Percentiles rank a stretch among this genome's conserved stretches.
Conservation (phyloP, 1,140 invertebrate species). For the Andricus grossulariae region DNA sequence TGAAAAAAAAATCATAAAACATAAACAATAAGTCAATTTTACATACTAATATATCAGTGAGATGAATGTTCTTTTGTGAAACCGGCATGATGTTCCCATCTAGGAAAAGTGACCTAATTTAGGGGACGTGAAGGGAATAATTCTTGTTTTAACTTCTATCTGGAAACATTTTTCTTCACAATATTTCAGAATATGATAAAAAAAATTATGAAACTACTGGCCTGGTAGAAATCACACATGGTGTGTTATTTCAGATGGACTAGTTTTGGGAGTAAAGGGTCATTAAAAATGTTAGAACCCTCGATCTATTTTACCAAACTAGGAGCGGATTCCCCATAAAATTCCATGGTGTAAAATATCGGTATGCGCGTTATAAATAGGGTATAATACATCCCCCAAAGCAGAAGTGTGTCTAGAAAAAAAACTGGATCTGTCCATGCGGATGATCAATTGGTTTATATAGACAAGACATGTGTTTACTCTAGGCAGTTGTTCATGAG, state of each 20-base stretch:
- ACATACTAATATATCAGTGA: no score
- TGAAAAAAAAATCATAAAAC: no score
- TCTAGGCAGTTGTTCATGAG: neutral
- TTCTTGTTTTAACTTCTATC: no score
- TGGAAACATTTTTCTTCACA: no score
- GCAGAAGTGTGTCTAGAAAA: slow-evolving; percentile 7
- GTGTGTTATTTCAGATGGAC: slow-evolving; percentile 22
- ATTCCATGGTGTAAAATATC: slow-evolving; percentile 18
- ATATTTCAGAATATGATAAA: neutral
- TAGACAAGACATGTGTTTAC: slow-evolving; percentile 21
- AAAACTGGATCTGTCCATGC: slow-evolving; percentile 6
- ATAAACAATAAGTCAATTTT: no score
- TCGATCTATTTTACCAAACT: slow-evolving; percentile 1
- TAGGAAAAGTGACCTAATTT: no score
- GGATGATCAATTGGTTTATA: slow-evolving; percentile 24
- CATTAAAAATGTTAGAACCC: neutral
- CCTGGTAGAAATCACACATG: neutral
- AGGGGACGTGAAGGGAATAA: no score
- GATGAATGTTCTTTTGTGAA: no score
- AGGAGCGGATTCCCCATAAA: slow-evolving; percentile 12
- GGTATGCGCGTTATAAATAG: slow-evolving; percentile 17
- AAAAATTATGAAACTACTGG: neutral
- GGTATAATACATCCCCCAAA: slow-evolving; percentile 20
- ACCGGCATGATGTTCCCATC: no score
- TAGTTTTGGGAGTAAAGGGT: slow-evolving; percentile 16